Evolutionary conservation across 2,113 vertebrate species (phyloP).

Genomic region (Pteropus alecto): DNA sequence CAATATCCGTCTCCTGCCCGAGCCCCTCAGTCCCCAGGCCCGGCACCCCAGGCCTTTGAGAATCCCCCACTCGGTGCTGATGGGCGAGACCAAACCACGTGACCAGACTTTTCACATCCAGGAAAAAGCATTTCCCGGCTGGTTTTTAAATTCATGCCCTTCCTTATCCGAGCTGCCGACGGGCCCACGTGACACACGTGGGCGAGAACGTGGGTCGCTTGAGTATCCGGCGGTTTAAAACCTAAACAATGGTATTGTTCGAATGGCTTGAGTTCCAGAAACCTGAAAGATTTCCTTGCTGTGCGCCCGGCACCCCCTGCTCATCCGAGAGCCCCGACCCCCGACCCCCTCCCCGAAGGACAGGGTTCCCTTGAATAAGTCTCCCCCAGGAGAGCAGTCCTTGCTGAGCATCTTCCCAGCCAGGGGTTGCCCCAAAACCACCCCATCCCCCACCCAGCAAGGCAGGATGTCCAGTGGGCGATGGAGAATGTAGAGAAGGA

Average conservation of each 20-base stretch:
- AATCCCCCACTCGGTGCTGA: background rate
- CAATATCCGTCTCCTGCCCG: background rate
- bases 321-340: background rate
- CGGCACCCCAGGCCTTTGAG: background rate
- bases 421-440: conserved; percentile 72
- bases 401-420: conserved; percentile 9
- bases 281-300: conserved; percentile 42
- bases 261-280: conserved; percentile 26
- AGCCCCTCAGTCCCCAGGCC: background rate
- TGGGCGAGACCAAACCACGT: background rate
- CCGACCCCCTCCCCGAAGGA: background rate
- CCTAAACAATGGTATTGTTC: background rate
- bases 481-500: conserved; percentile 80
- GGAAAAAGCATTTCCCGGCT: conserved; percentile 29
- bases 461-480: conserved; percentile 69
- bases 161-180: conserved; percentile 4
- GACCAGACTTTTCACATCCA: background rate
- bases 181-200: background rate
- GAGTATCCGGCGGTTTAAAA: background rate
- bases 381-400: background rate
- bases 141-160: background rate
- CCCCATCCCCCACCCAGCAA: background rate
- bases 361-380: conserved; percentile 76
- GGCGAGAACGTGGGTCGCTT: background rate
- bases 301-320: background rate